These are phyloP conservation scores for Clarias magur DNA, from an alignment of 2,113 vertebrate genomes.

Conservation along the genomic window DNA sequence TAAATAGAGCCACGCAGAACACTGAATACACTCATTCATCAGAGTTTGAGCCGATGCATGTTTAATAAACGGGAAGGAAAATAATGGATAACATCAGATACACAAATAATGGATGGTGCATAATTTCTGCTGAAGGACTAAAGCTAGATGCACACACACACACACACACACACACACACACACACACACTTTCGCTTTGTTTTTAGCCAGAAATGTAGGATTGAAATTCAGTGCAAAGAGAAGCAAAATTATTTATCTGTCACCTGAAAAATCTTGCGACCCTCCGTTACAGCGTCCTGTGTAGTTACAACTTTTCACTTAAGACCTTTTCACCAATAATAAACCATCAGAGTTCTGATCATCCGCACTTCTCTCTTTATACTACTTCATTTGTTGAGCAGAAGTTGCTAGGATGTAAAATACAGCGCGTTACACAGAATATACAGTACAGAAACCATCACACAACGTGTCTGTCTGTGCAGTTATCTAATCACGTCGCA, in stretches of 20 bases:
- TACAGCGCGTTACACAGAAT: neutral
- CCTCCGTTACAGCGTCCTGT: neutral
- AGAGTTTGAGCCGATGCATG: neutral
- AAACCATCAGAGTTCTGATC: neutral
- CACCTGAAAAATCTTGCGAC: neutral
- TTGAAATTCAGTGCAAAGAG: neutral
- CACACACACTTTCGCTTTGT: neutral
- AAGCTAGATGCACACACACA: neutral
- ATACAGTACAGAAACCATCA: neutral
- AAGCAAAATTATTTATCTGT: neutral
- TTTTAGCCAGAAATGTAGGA: neutral
- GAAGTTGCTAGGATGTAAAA: neutral
- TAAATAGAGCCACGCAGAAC: neutral
- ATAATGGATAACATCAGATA: conserved; percentile 10
- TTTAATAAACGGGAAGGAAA: conserved; percentile 6
- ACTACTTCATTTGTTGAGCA: neutral
- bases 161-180: neutral
- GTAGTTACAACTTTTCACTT: neutral
- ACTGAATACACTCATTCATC: neutral
- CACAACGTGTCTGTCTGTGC: neutral
- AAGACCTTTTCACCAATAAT: neutral
- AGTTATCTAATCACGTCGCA: too few species aligned
- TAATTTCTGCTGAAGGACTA: conserved; percentile 6
- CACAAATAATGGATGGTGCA: conserved; percentile 16
- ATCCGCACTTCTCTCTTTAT: neutral